A percentile compares a stretch with the other conserved stretches of the same genome.
These are phyloP conservation scores for Theretra japonica DNA, from an alignment of 2,888 invertebrate genomes.

Conservation along the genomic window DNA sequence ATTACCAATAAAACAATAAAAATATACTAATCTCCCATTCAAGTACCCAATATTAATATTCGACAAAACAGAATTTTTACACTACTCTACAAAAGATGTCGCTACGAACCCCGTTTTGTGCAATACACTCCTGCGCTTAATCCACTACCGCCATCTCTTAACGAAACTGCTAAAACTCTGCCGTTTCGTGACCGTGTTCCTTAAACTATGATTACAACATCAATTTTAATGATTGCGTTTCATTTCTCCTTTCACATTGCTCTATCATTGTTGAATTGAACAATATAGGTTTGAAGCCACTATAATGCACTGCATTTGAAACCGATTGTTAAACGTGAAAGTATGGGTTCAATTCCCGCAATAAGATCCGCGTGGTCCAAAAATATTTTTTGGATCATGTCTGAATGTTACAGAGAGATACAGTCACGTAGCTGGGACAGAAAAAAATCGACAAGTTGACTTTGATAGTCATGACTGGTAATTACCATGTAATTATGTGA, in stretches of 20 bases:
- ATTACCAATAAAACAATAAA: neutral
- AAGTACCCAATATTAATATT: neutral
- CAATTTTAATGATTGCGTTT: neutral
- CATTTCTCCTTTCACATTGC: neutral
- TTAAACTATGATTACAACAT: neutral
- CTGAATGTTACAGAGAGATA: too few species aligned
- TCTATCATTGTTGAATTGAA: neutral
- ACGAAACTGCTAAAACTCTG: slow-evolving; percentile 29
- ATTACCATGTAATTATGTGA: too few species aligned
- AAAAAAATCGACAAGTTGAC: too few species aligned
- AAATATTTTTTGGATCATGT: too few species aligned
- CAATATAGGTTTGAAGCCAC: neutral
- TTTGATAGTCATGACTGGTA: too few species aligned
- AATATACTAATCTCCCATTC: too few species aligned
- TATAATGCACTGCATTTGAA: too few species aligned
- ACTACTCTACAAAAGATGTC: slow-evolving; percentile 73
- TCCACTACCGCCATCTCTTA: slow-evolving; percentile 51
- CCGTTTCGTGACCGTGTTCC: neutral
- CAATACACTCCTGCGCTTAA: slow-evolving; percentile 59
- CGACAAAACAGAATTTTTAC: slow-evolving; percentile 32
- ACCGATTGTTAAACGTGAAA: too few species aligned
- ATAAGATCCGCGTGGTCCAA: too few species aligned
- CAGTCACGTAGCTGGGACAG: too few species aligned
- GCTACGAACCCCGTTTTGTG: slow-evolving; percentile 45
- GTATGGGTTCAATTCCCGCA: too few species aligned